Base-by-base conservation (phyloP, 2,797 vertebrate species). In the Enteromius argenteus region DNA sequence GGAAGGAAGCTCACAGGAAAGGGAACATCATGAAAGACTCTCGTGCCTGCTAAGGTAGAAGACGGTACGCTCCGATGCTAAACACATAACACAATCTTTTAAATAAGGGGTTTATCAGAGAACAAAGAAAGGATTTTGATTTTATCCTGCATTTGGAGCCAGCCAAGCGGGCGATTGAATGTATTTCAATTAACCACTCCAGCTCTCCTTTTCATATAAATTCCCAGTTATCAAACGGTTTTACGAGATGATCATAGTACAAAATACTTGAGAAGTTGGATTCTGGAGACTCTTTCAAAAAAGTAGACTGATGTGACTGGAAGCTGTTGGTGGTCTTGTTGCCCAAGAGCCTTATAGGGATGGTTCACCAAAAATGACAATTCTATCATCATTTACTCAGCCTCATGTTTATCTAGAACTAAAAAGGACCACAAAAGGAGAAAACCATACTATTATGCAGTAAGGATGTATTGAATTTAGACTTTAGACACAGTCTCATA, bases 81-180 rank as follows among this genome's bases (percentile, higher is more conserved):
- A 74, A 62, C 10, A 21, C 42, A 35, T 60, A 46, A 69, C 27
- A 44, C 13, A 66, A 53, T 79, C 27, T 60, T 37, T 79, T 66
- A 49, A 84, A 77, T 78, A 76, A 30, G 58, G 10, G 42, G 35
- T 73, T 32, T 79, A 58, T 80, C 73, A 69, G 46, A 30, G 17
- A 49, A 79, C 62, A 66, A 86, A 81, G 51, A 53, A 85, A 66
- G 46, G 75, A 80, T 75, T 82, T 37, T 51, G 30, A 46, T 79
- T 75, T 74, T 49, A 56, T 53, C 58, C 23, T 42, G 44, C 77
- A 72, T 39, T 81, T 58, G 42, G 30, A 71, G 27, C 4, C 56
- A 76, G 30, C 73, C n/a, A 62, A 68, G 77, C 46, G 10, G 67
- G 68, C 14, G 39, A 71, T 74, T 83, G 76, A 85, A 85, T 66